Base-by-base conservation (phyloP, 1,140 invertebrate species). In the Melanaphis sacchari region DNA sequence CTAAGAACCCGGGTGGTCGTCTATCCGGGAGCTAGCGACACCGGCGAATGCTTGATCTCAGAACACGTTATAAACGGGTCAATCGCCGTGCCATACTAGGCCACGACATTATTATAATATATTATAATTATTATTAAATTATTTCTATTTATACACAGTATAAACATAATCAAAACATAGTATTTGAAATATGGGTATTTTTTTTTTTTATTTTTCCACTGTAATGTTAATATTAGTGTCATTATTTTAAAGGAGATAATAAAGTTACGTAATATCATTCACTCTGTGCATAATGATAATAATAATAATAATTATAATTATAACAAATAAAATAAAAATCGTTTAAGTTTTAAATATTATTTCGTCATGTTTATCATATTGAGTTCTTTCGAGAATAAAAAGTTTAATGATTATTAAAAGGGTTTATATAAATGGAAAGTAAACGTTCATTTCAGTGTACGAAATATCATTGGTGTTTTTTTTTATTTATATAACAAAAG, bases 401-500 rank as follows among this genome's bases (percentile, higher is more conserved):
- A 49, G 40, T 49, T 88, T 88, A 88, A 88, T 49, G 46, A 88
- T 88, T 88, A 88, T 88, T 49, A 21, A 49, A 88, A 52, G 18
- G 31, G n/a, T 43, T 49, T 49, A 41, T 49, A 49, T 36, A 88
- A 36, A 36, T 49, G 82, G 40, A 88, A 46, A 49, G 40, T 88
- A 88, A 88, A 88, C 85, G 46, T 88, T 88, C 46, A 88, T 88
- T 88, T 88, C 21, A 88, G 85, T 46, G 87, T 89, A 89, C 36
- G n/a, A 40, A 89, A 54, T 49, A 87, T 87, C 85, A 46, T 46
- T 43, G 85, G 85, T 41, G 84, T 43, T 46, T n/a, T 87, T 26
- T 41, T 46, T 40, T 89, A 52, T 89, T 9, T 89, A 26, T 54
- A 40, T 38, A 89, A 89, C 46, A 52, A 89, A 89, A 52, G 88